phyloP scores from a whole-genome alignment of 1,140 invertebrate species.

The Anastatus disparis region DNA sequence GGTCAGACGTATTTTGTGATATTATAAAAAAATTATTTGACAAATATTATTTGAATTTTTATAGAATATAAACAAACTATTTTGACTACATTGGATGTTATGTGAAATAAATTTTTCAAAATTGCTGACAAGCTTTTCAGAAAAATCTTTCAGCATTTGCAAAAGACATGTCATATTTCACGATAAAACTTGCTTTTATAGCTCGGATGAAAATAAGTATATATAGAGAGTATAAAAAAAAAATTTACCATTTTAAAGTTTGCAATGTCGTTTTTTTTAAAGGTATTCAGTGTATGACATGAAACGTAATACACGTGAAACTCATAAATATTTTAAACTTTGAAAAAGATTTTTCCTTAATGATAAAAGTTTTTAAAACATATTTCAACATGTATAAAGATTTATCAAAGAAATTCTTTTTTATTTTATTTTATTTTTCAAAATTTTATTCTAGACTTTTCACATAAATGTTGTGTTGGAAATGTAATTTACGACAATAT shows the following conservation, averaged over 20 bases:
- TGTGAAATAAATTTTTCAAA: background rate
- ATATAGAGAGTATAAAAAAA: conserved; percentile 19
- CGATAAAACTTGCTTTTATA: conserved; percentile 17
- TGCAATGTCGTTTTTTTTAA: background rate
- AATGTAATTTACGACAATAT: too few species aligned
- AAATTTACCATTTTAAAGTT: conserved; percentile 25
- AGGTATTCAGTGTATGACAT: background rate
- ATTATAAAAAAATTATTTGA: too few species aligned
- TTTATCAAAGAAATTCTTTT: background rate
- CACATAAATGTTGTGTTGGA: background rate
- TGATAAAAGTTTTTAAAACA: conserved; percentile 5
- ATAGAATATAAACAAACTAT: too few species aligned
- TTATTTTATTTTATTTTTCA: background rate
- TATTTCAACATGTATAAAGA: too few species aligned
- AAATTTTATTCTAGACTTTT: conserved; percentile 1
- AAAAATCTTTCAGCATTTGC: background rate
- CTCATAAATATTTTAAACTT: conserved; percentile 20
- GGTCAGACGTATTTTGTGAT: too few species aligned
- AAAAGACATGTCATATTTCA: background rate
- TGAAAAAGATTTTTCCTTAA: background rate
- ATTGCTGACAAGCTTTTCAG: background rate
- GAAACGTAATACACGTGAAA: background rate
- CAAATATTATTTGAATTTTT: too few species aligned
- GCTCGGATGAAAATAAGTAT: conserved; percentile 23
- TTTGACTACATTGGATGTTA: too few species aligned